Conservation (phyloP, 2,888 invertebrate genomes). For the Podabrus alpinus region DNA sequence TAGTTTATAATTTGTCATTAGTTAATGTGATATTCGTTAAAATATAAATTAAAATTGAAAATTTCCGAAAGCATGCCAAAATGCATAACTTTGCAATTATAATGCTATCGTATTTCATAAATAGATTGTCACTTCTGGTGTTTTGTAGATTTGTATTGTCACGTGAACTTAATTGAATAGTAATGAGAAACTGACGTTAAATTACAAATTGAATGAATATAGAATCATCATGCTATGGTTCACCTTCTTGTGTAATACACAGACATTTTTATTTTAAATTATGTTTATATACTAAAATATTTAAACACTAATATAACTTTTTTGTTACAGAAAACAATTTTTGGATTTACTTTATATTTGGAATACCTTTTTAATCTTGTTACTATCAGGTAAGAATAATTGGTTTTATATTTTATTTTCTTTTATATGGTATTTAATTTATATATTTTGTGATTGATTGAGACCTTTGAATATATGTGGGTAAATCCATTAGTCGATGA, state of each 20-base stretch:
- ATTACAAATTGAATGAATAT: not conserved
- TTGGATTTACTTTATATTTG: not conserved
- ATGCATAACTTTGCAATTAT: not conserved
- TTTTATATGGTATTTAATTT: not conserved
- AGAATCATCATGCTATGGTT: not conserved
- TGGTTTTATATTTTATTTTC: not conserved
- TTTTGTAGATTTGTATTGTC: conserved; percentile 7
- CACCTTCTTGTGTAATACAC: not conserved
- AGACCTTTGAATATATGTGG: not conserved
- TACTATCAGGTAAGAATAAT: not conserved
- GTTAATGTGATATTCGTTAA: not conserved
- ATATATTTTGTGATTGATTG: not conserved
- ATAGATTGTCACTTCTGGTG: conserved; percentile 1
- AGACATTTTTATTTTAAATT: not conserved
- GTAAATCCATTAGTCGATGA: no score
- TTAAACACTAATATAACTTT: not conserved
- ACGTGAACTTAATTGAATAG: not conserved
- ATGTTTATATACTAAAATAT: not conserved
- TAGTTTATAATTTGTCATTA: not conserved
- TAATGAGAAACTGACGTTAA: conserved; percentile 4
- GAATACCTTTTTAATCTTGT: not conserved
- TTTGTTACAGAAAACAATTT: not conserved
- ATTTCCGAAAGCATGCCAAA: not conserved
- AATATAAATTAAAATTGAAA: not conserved
- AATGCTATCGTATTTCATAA: not conserved